Base-by-base conservation (phyloP, 2,888 invertebrate species). In the Tinea pellionella region DNA sequence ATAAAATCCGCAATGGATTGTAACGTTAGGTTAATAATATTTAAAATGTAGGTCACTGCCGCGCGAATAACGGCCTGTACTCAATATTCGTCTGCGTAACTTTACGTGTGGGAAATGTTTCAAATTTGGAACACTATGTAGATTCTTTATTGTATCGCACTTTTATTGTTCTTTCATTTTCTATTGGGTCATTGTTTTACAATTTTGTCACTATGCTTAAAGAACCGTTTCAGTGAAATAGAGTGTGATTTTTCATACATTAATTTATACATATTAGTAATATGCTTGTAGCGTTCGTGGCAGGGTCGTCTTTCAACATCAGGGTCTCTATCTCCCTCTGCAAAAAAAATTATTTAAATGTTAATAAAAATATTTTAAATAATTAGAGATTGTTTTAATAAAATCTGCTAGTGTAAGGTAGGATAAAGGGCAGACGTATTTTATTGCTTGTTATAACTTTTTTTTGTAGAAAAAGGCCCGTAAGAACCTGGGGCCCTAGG, bases 101-200 rank as follows among this genome's bases (percentile, higher is more conserved):
- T 80, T 86, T 86, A 86, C 86, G 86, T 86, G 86, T 87, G 86
- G 86, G 86, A 87, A 87, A 87, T 83, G 80, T 84, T 83, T 84
- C 78, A 84, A 85, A 87, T 87, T 87, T 82, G 82, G 86, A 84
- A 84, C 86, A 73, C 68, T 62, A 69, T 68, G 65, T 53, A 53
- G 53, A 11, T 24, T 24, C n/a, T 53, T 53, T 53, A 24, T 53
- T 53, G 19, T 53, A 24, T 2, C n/a, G 13, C 18, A 13, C 47
- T 16, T 47, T 18, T 24, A 24, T 53, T 53, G 19, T 53, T 53
- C 53, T 24, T 11, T n/a, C n/a, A 53, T 18, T 53, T 53, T 53
- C 19, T n/a, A n/a, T n/a, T 6, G 47, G 47, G 19, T 53, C 53
- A 53, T 53, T 47, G 47, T 47, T 15, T 13, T 2, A 4, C 47